Conservation (phyloP, 1,140 invertebrate genomes). For the Bradynema listronoti region DNA sequence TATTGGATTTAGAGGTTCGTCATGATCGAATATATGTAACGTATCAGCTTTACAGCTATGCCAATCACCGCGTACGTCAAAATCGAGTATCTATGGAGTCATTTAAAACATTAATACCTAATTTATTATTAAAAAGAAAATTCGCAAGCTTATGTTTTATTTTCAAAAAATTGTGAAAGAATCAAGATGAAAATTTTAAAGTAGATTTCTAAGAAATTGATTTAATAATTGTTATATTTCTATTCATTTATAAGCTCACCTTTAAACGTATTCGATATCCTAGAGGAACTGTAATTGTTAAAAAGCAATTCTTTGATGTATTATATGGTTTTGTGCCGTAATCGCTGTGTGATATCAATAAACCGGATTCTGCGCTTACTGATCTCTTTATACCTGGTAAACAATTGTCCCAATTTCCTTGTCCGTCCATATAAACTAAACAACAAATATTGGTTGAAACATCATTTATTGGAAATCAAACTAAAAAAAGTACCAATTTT, state of each 20-base stretch:
- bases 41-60: slow-evolving; percentile 22
- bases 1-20: slow-evolving; percentile 11
- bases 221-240: neutral
- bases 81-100: slow-evolving; percentile 19
- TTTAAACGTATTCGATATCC: slow-evolving; percentile 24
- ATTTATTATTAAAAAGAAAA: neutral
- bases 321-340: slow-evolving; percentile 26
- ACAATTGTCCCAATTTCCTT: slow-evolving; percentile 20
- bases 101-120: neutral
- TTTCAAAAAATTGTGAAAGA: neutral
- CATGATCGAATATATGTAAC: slow-evolving; percentile 30
- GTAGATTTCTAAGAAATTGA: neutral
- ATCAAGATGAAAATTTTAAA: slow-evolving; percentile 3
- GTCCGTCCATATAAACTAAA: slow-evolving; percentile 27
- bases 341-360: slow-evolving; percentile 18
- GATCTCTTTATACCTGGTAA: slow-evolving; percentile 23
- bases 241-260: slow-evolving; percentile 1
- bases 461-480: too few relatives aligned
- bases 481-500: too few relatives aligned
- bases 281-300: slow-evolving; percentile 21
- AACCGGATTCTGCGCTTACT: slow-evolving; percentile 15
- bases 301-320: slow-evolving; percentile 20
- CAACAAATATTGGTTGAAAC: too few relatives aligned
- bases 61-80: slow-evolving; percentile 23
- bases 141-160: neutral